Evolutionary conservation across 1,140 invertebrate genomes (phyloP).

Genomic region (Caenorhabditis tropicalis): DNA sequence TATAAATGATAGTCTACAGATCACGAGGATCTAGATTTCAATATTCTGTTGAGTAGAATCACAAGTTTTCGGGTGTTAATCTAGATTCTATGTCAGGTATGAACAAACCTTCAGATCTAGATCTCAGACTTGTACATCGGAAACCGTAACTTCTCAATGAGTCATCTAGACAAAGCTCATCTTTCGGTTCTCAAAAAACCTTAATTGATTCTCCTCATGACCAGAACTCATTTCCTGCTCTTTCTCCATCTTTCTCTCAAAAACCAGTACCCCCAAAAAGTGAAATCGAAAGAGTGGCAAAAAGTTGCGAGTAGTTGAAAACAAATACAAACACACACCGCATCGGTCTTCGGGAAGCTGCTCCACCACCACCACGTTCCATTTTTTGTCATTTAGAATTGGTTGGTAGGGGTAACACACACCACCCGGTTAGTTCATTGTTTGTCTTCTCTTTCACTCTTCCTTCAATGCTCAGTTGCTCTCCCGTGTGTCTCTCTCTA

Average conservation of each 20-base stretch:
- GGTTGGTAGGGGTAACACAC: slow-evolving; percentile 22
- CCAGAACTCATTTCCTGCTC: slow-evolving; percentile 8
- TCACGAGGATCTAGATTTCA: no score
- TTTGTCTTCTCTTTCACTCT: slow-evolving; percentile 1
- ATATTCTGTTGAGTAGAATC: no score
- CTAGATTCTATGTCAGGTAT: no score
- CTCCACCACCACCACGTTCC: neutral
- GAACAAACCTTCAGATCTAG: no score
- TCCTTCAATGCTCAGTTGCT: neutral
- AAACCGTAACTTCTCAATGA: no score
- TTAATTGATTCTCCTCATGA: neutral
- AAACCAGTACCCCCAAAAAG: neutral
- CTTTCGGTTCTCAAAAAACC: neutral
- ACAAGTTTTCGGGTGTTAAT: no score
- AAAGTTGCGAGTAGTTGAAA: slow-evolving; percentile 40
- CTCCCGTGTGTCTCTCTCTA: neutral
- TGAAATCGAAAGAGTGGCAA: neutral
- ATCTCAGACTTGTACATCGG: no score
- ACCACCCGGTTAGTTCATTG: slow-evolving; percentile 42
- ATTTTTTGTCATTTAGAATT: neutral
- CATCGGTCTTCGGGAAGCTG: neutral
- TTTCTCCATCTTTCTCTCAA: no score
- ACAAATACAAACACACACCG: slow-evolving; percentile 38
- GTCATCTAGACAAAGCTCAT: neutral
- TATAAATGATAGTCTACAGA: no score